A percentile compares a stretch with the other conserved stretches of the same genome.
phyloP scores from a whole-genome alignment of 2,888 invertebrate genomes.

The Dyspetes luteomarginatus region DNA sequence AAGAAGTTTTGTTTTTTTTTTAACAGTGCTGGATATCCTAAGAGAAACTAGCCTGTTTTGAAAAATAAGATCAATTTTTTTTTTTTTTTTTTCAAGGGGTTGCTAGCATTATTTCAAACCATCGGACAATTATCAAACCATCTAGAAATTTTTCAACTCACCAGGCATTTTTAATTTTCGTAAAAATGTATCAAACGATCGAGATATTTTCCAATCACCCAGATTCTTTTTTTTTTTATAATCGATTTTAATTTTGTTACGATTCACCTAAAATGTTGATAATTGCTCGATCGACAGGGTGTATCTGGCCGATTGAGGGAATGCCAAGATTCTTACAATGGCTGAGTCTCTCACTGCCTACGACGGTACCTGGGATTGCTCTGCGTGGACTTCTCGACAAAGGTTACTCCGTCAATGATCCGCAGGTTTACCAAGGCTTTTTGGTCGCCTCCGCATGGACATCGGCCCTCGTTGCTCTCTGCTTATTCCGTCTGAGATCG shows the following conservation, averaged over 20 bases:
- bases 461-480: conserved; percentile 85
- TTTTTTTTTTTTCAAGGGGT: too few species aligned
- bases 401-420: conserved; percentile 88
- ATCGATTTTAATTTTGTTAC: too few species aligned
- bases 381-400: conserved; percentile 90
- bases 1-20: too few species aligned
- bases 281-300: conserved; percentile 82
- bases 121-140: too few species aligned
- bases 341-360: conserved; percentile 89
- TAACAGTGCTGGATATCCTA: too few species aligned
- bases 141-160: too few species aligned
- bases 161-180: too few species aligned
- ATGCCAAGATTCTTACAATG: conserved; percentile 87
- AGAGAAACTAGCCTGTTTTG: too few species aligned
- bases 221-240: conserved; percentile 8
- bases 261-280: too few species aligned
- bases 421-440: conserved; percentile 90
- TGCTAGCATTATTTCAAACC: too few species aligned
- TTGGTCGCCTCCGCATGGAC: conserved; percentile 88
- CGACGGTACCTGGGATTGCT: conserved; percentile 91
- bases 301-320: conserved; percentile 89
- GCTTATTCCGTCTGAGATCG: conserved; percentile 84
- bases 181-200: too few species aligned
- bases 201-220: background rate
- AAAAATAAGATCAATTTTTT: too few species aligned